Base-by-base conservation (phyloP, 2,888 invertebrate species). In the Acutogordius australiensis region DNA sequence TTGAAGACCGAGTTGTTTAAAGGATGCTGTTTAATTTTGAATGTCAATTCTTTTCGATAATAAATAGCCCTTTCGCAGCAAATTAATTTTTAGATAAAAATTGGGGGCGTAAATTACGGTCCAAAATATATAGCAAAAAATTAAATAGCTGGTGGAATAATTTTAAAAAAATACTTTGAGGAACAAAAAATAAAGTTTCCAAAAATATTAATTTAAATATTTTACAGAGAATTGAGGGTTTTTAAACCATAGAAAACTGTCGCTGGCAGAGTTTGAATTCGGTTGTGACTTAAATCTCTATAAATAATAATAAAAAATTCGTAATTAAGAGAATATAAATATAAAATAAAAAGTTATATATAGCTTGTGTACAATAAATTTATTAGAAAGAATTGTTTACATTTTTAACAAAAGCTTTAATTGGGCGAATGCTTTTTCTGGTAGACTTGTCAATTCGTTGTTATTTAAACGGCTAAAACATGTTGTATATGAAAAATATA, bases 161-260 rank as follows among this genome's bases (percentile, higher is more conserved):
- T 13, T 37, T 37, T 13, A 18, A 37, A 37, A 37, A 18, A 37
- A 37, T 13, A 18, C 18, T 37, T 37, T 13, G 18, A 18, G 8
- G 18, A 37, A 37, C 8, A 37, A 51, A 51, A 51, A 8, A 51
- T 51, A 51, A n/a, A 51, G 4, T 51, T 51, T 51, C 4, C 4
- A 21, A 4, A 4, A 4, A 21, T 51, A n/a, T 51, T 21, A 21
- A 51, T n/a, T n/a, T n/a, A 21, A 4, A 51, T n/a, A 23, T n/a
- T 51, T 51, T 51, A 51, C 51, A 51, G 23, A 4, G 51, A 51
- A 51, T 51, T 51, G 4, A 51, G 23, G 18, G 51, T 51, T 23
- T 51, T 51, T 4, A 51, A 4, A 4, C 51, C 51, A 4, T 21
- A 8, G 51, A 51, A 51, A 23, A 51, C n/a, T 21, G 8, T 8